Conservation (phyloP, 2,113 vertebrate species). For the Pelmatolapia mariae region DNA sequence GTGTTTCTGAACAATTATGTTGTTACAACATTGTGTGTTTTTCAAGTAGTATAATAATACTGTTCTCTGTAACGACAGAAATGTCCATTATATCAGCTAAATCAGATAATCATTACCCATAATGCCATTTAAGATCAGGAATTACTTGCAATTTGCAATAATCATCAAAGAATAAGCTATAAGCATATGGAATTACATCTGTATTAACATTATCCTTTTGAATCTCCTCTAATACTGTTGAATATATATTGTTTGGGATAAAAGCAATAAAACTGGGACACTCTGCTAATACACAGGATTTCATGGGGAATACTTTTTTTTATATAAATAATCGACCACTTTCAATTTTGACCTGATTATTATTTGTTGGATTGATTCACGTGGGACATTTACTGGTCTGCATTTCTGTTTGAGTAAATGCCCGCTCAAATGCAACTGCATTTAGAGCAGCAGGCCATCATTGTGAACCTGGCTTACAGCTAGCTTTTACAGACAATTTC, state of each 20-base stretch:
- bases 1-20: neutral
- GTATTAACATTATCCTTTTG: neutral
- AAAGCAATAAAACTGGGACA: constrained; percentile 40
- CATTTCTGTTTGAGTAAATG: neutral
- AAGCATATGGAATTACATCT: neutral
- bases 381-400: neutral
- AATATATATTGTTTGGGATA: neutral
- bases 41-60: neutral
- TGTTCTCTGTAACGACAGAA: neutral
- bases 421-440: neutral
- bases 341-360: constrained; percentile 41
- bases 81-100: neutral
- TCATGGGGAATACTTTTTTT: neutral
- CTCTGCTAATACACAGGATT: constrained; percentile 23
- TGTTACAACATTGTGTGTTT: neutral
- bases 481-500: neutral
- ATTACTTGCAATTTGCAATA: neutral
- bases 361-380: constrained; percentile 11
- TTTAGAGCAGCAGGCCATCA: neutral
- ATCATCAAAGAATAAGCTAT: neutral
- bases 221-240: neutral
- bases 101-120: neutral
- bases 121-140: neutral
- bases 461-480: neutral
- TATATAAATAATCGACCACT: constrained; percentile 9